Evolutionary conservation across 1,140 invertebrate genomes (phyloP).

Genomic region (Galleria mellonella): DNA sequence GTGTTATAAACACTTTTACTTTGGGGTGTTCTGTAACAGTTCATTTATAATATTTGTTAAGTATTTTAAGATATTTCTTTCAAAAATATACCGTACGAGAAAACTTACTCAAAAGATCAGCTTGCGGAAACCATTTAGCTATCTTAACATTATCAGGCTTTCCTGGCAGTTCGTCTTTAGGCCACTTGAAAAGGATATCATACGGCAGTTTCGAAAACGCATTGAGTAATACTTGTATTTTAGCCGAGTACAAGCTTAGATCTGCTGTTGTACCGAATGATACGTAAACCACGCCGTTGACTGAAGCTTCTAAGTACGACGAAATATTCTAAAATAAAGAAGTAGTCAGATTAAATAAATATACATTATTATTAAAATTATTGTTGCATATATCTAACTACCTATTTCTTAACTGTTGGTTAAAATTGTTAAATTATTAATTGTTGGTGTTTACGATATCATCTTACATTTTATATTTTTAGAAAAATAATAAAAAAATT

Average conservation of each 20-base stretch:
- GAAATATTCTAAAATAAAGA: constrained; percentile 47
- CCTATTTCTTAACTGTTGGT: too few species aligned
- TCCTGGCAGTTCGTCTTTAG: constrained; percentile 31
- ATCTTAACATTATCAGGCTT: constrained; percentile 61
- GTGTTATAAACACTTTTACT: constrained; percentile 75
- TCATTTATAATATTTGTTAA: background rate
- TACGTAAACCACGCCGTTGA: constrained; percentile 75
- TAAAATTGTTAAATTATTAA: too few species aligned
- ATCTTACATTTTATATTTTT: too few species aligned
- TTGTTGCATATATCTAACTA: too few species aligned
- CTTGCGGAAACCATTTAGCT: constrained; percentile 70
- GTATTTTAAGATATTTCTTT: too few species aligned
- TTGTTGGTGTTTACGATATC: too few species aligned
- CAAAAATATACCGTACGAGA: too few species aligned
- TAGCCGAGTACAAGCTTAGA: too few species aligned
- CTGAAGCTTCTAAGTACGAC: constrained; percentile 63
- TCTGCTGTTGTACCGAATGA: constrained; percentile 70
- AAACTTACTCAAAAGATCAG: constrained; percentile 57
- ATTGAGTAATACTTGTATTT: constrained; percentile 31
- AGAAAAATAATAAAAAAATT: too few species aligned
- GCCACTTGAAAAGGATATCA: constrained; percentile 67
- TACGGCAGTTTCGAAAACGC: constrained; percentile 51
- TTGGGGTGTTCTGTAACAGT: constrained; percentile 66
- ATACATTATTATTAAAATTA: too few species aligned
- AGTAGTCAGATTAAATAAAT: too few species aligned